phyloP scores from a whole-genome alignment of 2,888 invertebrate genomes.

The Timema podura region DNA sequence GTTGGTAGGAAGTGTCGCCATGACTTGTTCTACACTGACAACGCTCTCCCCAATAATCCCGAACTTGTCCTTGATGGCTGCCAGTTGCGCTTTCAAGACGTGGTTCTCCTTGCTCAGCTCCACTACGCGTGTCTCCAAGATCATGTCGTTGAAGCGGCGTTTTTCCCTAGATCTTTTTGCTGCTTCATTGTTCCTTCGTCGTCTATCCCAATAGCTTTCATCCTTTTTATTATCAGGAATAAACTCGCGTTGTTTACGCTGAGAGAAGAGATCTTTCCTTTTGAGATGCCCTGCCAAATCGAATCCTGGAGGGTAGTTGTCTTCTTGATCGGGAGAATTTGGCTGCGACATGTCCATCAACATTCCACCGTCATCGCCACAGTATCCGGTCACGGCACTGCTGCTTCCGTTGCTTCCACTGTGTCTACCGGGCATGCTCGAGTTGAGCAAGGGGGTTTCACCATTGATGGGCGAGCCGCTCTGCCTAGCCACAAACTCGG shows the following conservation, averaged over 20 bases:
- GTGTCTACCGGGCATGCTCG: conserved; percentile 34
- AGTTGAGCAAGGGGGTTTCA: conserved; percentile 59
- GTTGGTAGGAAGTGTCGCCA: conserved; percentile 77
- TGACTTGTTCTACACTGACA: conserved; percentile 83
- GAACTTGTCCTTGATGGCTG: conserved; percentile 88
- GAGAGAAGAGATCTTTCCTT: conserved; percentile 75
- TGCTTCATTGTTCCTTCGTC: conserved; percentile 94
- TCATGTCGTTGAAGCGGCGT: conserved; percentile 93
- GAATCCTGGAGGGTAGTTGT: conserved; percentile 48
- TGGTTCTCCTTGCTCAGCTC: conserved; percentile 95
- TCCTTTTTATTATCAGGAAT: conserved; percentile 96
- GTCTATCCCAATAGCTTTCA: conserved; percentile 95
- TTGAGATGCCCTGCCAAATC: conserved; percentile 49
- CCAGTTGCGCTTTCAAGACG: conserved; percentile 86
- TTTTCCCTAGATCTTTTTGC: conserved; percentile 96
- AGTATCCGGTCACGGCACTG: conserved; percentile 17
- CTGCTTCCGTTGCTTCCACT: conserved; percentile 26
- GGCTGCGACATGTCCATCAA: conserved; percentile 27
- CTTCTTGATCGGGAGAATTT: conserved; percentile 31
- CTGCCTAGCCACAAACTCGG: conserved; percentile 75
- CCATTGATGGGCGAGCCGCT: conserved; percentile 65
- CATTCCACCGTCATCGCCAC: conserved; percentile 10
- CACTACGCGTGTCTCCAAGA: conserved; percentile 87
- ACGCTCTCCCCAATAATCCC: conserved; percentile 84
- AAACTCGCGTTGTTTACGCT: conserved; percentile 92